Conservation (phyloP, 2,113 vertebrate genomes). For the Ceyx margarethae region DNA sequence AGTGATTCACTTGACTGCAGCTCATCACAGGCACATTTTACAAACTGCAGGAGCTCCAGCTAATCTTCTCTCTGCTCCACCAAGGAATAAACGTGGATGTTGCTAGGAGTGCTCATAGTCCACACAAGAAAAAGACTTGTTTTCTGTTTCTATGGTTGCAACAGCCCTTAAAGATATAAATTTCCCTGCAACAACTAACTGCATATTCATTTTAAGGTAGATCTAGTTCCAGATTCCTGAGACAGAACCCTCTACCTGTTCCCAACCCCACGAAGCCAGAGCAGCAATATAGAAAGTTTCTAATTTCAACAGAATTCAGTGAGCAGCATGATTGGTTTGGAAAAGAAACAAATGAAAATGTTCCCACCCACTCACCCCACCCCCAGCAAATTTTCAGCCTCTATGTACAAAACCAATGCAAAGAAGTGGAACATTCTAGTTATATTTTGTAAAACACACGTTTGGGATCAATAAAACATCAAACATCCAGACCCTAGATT, state of each 20-base stretch:
- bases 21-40: conserved; percentile 4
- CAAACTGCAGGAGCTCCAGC: neutral
- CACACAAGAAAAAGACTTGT: conserved; percentile 44
- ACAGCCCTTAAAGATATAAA: conserved; percentile 82
- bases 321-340: conserved; percentile 66
- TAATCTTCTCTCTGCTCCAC: neutral
- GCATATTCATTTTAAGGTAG: conserved; percentile 68
- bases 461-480: conserved; percentile 67
- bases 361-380: neutral
- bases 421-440: conserved; percentile 58
- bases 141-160: conserved; percentile 70
- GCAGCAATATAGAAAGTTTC: conserved; percentile 46
- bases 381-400: conserved; percentile 44
- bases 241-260: conserved; percentile 76
- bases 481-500: conserved; percentile 61
- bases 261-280: conserved; percentile 51
- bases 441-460: conserved; percentile 61
- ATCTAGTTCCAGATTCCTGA: conserved; percentile 76
- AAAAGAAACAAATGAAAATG: neutral
- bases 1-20: neutral
- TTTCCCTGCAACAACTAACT: conserved; percentile 71
- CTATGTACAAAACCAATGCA: conserved; percentile 67
- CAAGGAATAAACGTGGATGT: conserved; percentile 15
- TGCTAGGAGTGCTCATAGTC: conserved; percentile 3
- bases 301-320: conserved; percentile 52